Conservation (phyloP, 92 coral and sea anemone species). For the Zoanthus solanderi region DNA sequence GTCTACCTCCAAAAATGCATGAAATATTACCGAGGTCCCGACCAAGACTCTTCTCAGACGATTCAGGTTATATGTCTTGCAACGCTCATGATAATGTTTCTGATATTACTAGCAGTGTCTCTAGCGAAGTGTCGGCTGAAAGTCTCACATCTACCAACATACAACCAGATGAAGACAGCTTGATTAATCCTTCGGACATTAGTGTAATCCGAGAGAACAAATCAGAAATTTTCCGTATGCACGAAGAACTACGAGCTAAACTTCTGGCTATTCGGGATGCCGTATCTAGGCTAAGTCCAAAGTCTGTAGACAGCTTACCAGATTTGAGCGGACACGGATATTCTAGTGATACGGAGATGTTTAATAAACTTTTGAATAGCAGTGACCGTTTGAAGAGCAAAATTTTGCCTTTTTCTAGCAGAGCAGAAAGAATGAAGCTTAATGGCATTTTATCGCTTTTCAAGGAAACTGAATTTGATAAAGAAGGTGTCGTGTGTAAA, state of each 20-base stretch:
- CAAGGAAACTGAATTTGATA: conserved; percentile 57
- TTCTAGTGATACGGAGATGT: conserved; percentile 40
- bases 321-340: conserved; percentile 30
- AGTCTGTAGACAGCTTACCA: conserved; percentile 31
- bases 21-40: conserved; percentile 48
- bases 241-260: conserved; percentile 84
- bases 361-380: conserved; percentile 37
- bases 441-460: conserved; percentile 53
- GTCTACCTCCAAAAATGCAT: conserved; percentile 40
- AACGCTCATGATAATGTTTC: conserved; percentile 62
- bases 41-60: conserved; percentile 55
- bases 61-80: conserved; percentile 67
- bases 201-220: conserved; percentile 86
- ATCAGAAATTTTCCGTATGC: conserved; percentile 79
- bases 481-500: conserved; percentile 49
- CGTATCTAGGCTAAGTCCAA: conserved; percentile 51
- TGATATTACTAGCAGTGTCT: conserved; percentile 73
- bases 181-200: conserved; percentile 86
- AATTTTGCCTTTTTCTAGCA: conserved; percentile 35
- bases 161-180: conserved; percentile 81
- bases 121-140: conserved; percentile 67
- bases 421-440: conserved; percentile 45
- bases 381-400: conserved; percentile 43
- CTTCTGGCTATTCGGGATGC: conserved; percentile 75
- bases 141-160: conserved; percentile 58